These are phyloP conservation scores for Wasmannia auropunctata DNA, from an alignment of 1,140 invertebrate species.

Conservation along the genomic window DNA sequence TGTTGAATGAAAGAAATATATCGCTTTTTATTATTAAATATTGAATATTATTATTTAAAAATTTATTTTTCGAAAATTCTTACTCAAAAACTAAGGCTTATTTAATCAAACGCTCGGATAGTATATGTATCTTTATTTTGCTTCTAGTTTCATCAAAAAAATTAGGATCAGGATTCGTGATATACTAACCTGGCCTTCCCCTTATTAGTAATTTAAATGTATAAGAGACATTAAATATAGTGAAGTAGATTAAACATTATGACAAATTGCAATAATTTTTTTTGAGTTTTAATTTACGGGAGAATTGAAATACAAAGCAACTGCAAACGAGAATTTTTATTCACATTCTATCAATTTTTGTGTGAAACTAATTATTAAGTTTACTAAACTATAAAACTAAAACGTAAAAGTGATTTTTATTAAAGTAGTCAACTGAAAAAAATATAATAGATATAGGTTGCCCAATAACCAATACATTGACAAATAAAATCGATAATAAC, in stretches of 20 bases:
- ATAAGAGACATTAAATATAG: not conserved
- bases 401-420: not conserved
- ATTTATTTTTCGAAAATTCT: too few species aligned
- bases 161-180: too few species aligned
- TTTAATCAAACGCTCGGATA: too few species aligned
- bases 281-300: not conserved
- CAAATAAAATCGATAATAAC: not conserved
- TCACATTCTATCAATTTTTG: not conserved
- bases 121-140: too few species aligned
- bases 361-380: not conserved
- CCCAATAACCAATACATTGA: not conserved
- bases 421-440: not conserved
- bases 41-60: too few species aligned
- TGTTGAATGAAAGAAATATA: too few species aligned
- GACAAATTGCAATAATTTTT: not conserved
- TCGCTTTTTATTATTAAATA: too few species aligned
- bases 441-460: not conserved
- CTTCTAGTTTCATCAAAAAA: too few species aligned
- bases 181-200: too few species aligned
- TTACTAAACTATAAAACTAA: not conserved
- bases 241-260: not conserved
- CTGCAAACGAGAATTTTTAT: not conserved
- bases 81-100: too few species aligned
- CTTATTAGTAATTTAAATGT: not conserved
- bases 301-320: not conserved